Evolutionary conservation across 92 coral and sea anemone genomes (phyloP), one percentile per base, ranked within the genome.

Genomic region (Phenganax subtilis): DNA sequence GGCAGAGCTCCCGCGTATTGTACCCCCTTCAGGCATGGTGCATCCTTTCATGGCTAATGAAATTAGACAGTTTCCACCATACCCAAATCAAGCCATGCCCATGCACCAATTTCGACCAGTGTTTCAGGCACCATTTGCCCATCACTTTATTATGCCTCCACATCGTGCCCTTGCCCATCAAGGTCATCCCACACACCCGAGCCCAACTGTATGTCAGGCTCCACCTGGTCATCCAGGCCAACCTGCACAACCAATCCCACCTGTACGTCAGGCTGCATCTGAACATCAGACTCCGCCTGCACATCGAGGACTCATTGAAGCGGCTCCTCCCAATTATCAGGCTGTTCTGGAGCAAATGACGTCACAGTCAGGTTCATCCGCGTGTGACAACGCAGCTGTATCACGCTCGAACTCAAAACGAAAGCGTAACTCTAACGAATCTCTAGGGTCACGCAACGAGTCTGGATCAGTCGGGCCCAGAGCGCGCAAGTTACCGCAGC

Each of bases 381-480:
- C 65, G 10, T 55, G 83, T 12, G 83, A 79, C 8, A 54, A 20
- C 28, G 31, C 72, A 3, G 61, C 44, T 12, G 27, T 28, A 16
- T 12, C 59, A 7, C 60, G 14, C 17, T 64, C 81, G 7, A 78
- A 61, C 63, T 61, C 69, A 5, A 63, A 63, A 57, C 55, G 83
- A 51, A 79, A 79, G 27, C 73, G 61, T 51, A 37, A 37, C 47
- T 79, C 83, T 5, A 79, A 47, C 61, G 83, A 79, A 52, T 79
- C 83, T 52, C 29, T 79, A 25, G 69, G 55, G 30, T 79, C 83
- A n/a, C 83, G 83, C 54, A 79, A 63, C 55, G 71, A 53, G 10
- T 59, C 82, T n/a, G 81, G 81, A 57, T 76, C 70, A 37, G 70
- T 59, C 47, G 81, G 81, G 17, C 69, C 70, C 70, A 76, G 81